Base-by-base conservation (phyloP, 1,140 invertebrate species). In the Lepidurus arcticus region DNA sequence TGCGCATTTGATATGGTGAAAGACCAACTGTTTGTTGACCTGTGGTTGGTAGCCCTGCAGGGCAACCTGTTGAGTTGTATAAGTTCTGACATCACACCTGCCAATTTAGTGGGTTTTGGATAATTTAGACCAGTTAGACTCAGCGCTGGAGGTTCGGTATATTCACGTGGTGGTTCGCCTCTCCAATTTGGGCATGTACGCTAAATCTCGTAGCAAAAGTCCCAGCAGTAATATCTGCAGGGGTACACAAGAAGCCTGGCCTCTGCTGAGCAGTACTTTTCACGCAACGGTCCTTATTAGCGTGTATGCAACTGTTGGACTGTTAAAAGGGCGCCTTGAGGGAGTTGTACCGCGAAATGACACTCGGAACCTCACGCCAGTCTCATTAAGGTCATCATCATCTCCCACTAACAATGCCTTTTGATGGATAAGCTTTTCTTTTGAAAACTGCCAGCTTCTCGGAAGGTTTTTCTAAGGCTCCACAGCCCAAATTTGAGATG, bases 321-420 rank as follows among this genome's bases (percentile, higher is more conserved):
- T 34, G 53, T n/a, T 47, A 65, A 65, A 65, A 16, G 1, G 53
- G 16, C 53, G 8, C 53, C 21, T 13, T 65, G 53, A 65, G 53
- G 53, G 13, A 65, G 53, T 65, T 65, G 53, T 65, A 65, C 53
- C 16, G 13, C 16, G 5, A 65, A 65, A 65, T 65, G 53, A 65
- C 53, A 65, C 53, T 65, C 53, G n/a, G 34, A 65, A 65, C 16
- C 53, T 65, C 53, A 65, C 53, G 53, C 53, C 53, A 65, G 53
- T 65, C 53, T 65, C 53, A 65, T 65, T 65, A 65, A n/a, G 53
- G 16, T 65, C 53, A 65, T 65, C 53, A 65, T 65, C 53, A 65
- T 13, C 53, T 65, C 16, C n/a, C 53, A 7, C 53, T 65, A 65
- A 65, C 53, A 65, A 65, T 65, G 13, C 53, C 13, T 65, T 65